Evolutionary conservation across 1,140 invertebrate species (phyloP), one percentile per base, ranked within the genome.

Genomic region (Heterodera carotae): DNA sequence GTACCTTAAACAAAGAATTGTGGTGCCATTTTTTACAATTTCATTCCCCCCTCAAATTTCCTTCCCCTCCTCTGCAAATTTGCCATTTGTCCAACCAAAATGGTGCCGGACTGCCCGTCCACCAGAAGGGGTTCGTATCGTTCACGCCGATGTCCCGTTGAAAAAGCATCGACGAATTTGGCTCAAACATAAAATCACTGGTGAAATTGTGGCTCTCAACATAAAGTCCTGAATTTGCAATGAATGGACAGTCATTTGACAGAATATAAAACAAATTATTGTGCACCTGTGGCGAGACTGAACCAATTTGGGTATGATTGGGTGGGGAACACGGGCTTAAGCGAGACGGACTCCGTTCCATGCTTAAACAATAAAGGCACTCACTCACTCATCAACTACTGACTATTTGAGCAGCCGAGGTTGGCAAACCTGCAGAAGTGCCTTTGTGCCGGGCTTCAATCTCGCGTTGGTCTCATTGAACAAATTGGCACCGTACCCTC

Each of bases 201-300:
- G 85, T 86, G 62, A 86, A 87, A 36, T 88, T 88, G 75, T 86
- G 85, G 62, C 82, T 86, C 76, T 86, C 85, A 15, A 88, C 81
- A 78, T 87, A 87, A 8, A 86, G 79, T 22, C 85, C 84, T 86
- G n/a, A 82, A 84, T 25, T 22, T 56, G 5, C 4, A 56, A 64
- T 48, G 48, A 74, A 71, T 7, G 31, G 27, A 71, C 39, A 67
- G 7, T 36, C 18, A 72, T 25, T 39, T 70, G 67, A 77, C 71
- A 48, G 71, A 73, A 34, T 62, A 12, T 39, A 39, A 71, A 77
- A 56, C 29, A 48, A 70, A 43, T 70, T 6, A 43, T 76, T 29
- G 60, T 72, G 29, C 29, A 86, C 85, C 85, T 36, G 85, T 86
- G 15, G 76, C 83, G 29, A 86, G 77, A 59, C 74, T 78, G 66